Base-by-base conservation (phyloP, 1,140 invertebrate genomes). In the Lasaia peninsularis region DNA sequence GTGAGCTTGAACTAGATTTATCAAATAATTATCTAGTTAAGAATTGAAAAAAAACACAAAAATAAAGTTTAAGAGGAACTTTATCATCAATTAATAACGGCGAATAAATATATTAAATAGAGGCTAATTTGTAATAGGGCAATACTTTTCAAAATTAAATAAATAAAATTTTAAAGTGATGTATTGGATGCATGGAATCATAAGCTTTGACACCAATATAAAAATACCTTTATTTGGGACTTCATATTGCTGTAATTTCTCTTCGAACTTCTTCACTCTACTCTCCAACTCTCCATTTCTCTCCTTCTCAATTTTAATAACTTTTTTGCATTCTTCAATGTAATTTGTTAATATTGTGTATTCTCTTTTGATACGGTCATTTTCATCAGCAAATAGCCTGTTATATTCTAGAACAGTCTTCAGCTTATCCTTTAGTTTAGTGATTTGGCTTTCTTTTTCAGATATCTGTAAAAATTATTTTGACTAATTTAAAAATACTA, bases 201-300 rank as follows among this genome's bases (percentile, higher is more conserved):
- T n/a, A n/a, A n/a, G n/a, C n/a, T n/a, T 2, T 28, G 24, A 28
- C 24, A 7, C n/a, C 9, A 34, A 9, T 34, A 34, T 34, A 10
- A 50, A 10, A 48, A 89, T 66, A 80, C 79, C 83, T 73, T 88
- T 83, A 63, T 91, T 81, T 10, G 90, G 88, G n/a, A 81, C 56
- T 12, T 80, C 88, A 61, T 78, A 73, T 58, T 82, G 84, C 33
- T 86, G 87, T 3, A 91, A 58, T 50, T 65, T 82, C 28, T 79
- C 75, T 33, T 86, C 80, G 24, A 90, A 67, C 60, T 87, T 84
- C 52, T 83, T 80, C 37, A 76, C 80, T 52, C 66, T 81, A 48
- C 65, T 67, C 34, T 82, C 80, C 18, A 78, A 52, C 11, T 72
- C 73, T 31, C 33, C 62, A 56, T 70, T 78, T 20, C 52, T 78